Percentiles rank a stretch among this genome's conserved stretches.
Evolutionary conservation across 35 echinoderm and acorn worm genomes (phyloP).

Genomic region (Stichopus chloronotus): DNA sequence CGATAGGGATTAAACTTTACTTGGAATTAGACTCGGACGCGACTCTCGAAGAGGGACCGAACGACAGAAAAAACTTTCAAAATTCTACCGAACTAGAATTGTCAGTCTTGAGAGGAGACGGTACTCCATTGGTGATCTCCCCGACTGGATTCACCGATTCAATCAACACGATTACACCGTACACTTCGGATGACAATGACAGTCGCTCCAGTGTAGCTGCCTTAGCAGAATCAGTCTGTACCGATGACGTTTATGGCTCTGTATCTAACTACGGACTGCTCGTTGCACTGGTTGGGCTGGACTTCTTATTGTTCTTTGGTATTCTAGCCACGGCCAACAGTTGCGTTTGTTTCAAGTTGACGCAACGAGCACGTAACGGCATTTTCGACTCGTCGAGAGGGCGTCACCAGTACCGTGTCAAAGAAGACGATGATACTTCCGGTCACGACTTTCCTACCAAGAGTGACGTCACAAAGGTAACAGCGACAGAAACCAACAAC

Average conservation of each 20-base stretch:
- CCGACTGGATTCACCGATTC: no score
- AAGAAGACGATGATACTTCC: not conserved
- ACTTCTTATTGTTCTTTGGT: not conserved
- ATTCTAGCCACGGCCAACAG: not conserved
- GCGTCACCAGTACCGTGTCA: not conserved
- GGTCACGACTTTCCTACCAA: not conserved
- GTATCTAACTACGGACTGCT: not conserved
- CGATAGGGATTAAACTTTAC: not conserved
- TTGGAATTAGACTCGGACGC: not conserved
- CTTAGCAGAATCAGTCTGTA: not conserved
- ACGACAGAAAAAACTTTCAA: not conserved
- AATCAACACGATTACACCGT: not conserved
- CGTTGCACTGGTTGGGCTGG: not conserved
- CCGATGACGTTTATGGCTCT: not conserved
- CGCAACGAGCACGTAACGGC: not conserved
- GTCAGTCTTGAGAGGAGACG: not conserved
- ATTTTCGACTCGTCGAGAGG: not conserved
- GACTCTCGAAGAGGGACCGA: no score
- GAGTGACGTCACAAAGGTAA: not conserved
- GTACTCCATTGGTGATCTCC: no score
- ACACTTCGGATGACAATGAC: not conserved
- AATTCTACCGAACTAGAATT: not conserved
- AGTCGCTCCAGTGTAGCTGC: not conserved
- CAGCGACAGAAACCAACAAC: not conserved
- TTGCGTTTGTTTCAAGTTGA: slow-evolving; percentile 7